Base-by-base conservation (phyloP, 2,113 vertebrate species). In the Platysternon megacephalum region DNA sequence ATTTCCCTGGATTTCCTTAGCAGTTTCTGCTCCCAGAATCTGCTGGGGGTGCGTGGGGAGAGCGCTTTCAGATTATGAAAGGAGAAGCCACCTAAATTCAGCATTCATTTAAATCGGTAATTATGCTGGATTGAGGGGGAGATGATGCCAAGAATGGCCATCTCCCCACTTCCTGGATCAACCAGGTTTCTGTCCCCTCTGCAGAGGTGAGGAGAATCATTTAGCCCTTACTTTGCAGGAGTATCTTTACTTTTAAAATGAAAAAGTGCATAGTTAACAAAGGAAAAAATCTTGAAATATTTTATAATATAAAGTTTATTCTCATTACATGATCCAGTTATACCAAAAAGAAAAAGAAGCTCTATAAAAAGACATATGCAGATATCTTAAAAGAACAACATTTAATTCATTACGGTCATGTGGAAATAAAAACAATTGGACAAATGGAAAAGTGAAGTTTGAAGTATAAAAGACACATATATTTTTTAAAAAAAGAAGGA, bases 371-470 rank as follows among this genome's bases (percentile, higher is more conserved):
- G 92, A 81, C 89, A 91, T 85, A 95, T 86, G 89, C 87, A 80
- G 80, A 51, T 85, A 84, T 95, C 90, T 28, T 95, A 96, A 97
- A 80, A 94, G 79, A 94, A 90, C 61, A 89, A 89, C 58, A 28
- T 92, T 92, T 93, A 97, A 97, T 97, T 94, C 49, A 39, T 94
- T 93, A 91, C 29, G 91, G 51, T 79, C 87, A 51, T 94, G 86
- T 52, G 51, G 91, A 96, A 96, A 94, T 91, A 90, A 97, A 93
- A 85, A 93, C 88, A 32, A 86, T 72, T 95, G 90, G 88, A 86
- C 90, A 96, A 48, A 91, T 84, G n/a, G 86, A 44, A 12, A 85
- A 94, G 10, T 78, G 51, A 91, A 87, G 13, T 78, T 91, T 83
- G 55, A 89, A 12, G 11, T 91, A 90, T 65, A 55, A 92, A 95